These are phyloP conservation scores for Pycnomerus fuliginosus DNA, from an alignment of 2,888 invertebrate species.

Conservation along the genomic window DNA sequence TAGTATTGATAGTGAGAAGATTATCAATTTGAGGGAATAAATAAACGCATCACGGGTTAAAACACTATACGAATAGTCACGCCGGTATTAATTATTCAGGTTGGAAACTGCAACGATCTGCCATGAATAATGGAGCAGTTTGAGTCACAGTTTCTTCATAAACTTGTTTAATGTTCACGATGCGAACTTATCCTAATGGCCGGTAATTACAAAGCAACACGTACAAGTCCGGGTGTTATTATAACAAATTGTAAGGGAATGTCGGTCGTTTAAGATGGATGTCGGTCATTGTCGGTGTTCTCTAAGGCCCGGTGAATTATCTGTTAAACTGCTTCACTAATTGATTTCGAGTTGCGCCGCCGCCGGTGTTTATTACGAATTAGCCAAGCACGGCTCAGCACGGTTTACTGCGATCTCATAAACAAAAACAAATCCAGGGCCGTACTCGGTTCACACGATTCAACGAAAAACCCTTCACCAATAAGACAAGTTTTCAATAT, in stretches of 20 bases:
- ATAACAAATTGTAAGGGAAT: slow-evolving; percentile 14
- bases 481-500: background rate
- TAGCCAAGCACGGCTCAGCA: slow-evolving; percentile 31
- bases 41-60: too few relatives aligned
- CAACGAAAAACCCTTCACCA: background rate
- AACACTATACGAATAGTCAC: too few relatives aligned
- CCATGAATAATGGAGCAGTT: too few relatives aligned
- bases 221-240: slow-evolving; percentile 9
- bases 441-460: slow-evolving; percentile 6
- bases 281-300: slow-evolving; percentile 20
- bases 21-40: too few relatives aligned
- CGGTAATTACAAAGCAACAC: slow-evolving; percentile 4
- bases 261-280: slow-evolving; percentile 13
- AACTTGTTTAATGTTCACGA: slow-evolving; percentile 1
- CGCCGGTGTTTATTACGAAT: slow-evolving; percentile 31
- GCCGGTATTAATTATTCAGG: too few relatives aligned
- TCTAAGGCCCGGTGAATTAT: slow-evolving; percentile 28
- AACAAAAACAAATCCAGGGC: slow-evolving; percentile 21
- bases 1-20: too few relatives aligned
- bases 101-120: too few relatives aligned
- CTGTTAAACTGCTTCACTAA: slow-evolving; percentile 30
- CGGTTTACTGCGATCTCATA: slow-evolving; percentile 24
- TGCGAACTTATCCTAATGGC: slow-evolving; percentile 3
- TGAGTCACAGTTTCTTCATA: background rate
- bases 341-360: slow-evolving; percentile 29